Evolutionary conservation across 2,113 vertebrate genomes (phyloP).

Genomic region (Daboia siamensis): DNA sequence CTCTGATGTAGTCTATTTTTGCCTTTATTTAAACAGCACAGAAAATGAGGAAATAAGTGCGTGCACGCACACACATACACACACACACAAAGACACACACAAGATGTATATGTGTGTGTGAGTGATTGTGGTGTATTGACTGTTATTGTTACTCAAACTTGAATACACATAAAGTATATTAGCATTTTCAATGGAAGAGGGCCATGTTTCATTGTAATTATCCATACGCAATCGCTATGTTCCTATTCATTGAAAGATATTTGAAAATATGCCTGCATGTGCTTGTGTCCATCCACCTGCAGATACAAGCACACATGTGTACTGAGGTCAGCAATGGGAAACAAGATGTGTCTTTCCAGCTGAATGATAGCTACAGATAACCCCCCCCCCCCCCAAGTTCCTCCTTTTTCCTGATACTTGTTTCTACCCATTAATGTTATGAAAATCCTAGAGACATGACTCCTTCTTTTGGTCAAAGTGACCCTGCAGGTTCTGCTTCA

Average conservation of each 20-base stretch:
- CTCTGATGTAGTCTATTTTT: background rate
- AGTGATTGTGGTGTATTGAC: background rate
- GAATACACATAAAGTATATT: background rate
- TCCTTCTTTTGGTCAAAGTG: background rate
- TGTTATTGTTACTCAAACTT: background rate
- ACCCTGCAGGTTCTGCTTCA: background rate
- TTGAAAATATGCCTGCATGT: background rate
- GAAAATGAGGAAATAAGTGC: background rate
- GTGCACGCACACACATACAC: no score
- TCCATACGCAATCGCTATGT: background rate
- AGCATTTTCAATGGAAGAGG: background rate
- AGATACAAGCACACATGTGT: background rate
- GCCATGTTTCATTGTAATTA: background rate
- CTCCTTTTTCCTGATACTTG: background rate
- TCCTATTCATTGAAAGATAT: background rate
- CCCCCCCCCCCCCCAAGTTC: background rate
- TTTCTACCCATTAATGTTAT: background rate
- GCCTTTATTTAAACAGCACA: background rate
- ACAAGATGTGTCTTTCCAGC: background rate
- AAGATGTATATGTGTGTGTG: background rate
- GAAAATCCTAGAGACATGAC: background rate
- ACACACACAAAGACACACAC: background rate
- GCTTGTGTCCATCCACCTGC: background rate
- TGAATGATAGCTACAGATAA: background rate
- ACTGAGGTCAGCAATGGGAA: background rate